A percentile compares a stretch with the other conserved stretches of the same genome.
These are phyloP conservation scores for Drosophila ustulata DNA, from an alignment of 2,888 invertebrate genomes.

Conservation along the genomic window DNA sequence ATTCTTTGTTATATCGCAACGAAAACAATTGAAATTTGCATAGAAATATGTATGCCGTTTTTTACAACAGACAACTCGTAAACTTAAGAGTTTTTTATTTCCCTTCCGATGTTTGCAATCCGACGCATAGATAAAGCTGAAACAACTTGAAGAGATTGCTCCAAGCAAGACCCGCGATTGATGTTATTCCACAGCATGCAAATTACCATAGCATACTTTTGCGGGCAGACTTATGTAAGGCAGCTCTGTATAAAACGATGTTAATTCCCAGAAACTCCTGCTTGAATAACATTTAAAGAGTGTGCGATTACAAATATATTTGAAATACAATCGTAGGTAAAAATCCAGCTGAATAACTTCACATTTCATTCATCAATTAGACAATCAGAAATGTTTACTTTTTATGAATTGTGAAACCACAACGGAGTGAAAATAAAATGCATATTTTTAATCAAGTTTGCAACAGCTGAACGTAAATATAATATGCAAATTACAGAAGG, in stretches of 20 bases:
- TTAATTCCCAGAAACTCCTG: not conserved
- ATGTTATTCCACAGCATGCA: conserved; percentile 30
- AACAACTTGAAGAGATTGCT: conserved; percentile 22
- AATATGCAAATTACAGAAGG: conserved; percentile 1
- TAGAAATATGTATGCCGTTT: conserved; percentile 20
- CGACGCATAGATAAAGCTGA: conserved; percentile 29
- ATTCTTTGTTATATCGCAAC: not conserved
- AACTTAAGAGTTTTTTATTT: conserved; percentile 20
- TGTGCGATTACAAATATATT: not conserved
- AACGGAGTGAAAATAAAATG: not conserved
- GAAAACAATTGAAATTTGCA: conserved; percentile 24
- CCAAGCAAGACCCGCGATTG: conserved; percentile 33
- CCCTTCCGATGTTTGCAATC: conserved; percentile 21
- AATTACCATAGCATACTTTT: conserved; percentile 51
- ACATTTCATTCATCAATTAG: not conserved
- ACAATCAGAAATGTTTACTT: not conserved
- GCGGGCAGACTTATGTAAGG: conserved; percentile 14
- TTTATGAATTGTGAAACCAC: not conserved
- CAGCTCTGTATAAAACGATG: not conserved
- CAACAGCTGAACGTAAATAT: not conserved
- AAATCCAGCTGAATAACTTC: not conserved
- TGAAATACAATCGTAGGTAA: not conserved
- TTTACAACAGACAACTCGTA: conserved; percentile 14
- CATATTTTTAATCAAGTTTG: conserved; percentile 9
- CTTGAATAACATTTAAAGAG: not conserved